Conservation (phyloP, 2,797 vertebrate genomes). For the Sebastes taczanowskii region DNA sequence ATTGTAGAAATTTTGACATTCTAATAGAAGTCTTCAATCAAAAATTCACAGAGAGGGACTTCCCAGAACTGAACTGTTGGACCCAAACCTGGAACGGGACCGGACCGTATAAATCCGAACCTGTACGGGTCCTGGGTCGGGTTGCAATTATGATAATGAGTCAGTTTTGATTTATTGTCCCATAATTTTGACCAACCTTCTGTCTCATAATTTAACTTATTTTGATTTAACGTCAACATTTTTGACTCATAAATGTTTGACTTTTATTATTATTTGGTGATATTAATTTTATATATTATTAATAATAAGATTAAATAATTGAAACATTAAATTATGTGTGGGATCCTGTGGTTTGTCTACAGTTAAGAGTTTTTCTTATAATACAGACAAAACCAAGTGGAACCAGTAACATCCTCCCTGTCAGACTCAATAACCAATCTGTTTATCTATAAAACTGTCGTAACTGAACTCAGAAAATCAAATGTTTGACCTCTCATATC, state of each 20-base stretch:
- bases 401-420: no score
- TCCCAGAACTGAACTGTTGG: not conserved
- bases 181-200: not conserved
- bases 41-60: not conserved
- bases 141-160: not conserved
- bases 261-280: no score
- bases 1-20: not conserved
- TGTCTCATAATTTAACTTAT: not conserved
- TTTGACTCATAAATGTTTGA: not conserved
- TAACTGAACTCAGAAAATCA: not conserved
- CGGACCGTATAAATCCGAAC: no score
- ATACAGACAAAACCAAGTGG: no score
- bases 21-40: not conserved
- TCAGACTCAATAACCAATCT: no score
- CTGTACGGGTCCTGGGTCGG: not conserved
- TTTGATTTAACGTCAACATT: not conserved
- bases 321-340: no score
- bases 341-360: no score
- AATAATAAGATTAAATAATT: no score
- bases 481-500: accelerated
- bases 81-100: not conserved
- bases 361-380: no score
- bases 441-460: not conserved
- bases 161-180: not conserved
- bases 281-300: no score